A percentile compares a stretch with the other conserved stretches of the same genome.
These are phyloP conservation scores for Trichogramma dendrolimi DNA, from an alignment of 2,888 invertebrate genomes.

Conservation along the genomic window DNA sequence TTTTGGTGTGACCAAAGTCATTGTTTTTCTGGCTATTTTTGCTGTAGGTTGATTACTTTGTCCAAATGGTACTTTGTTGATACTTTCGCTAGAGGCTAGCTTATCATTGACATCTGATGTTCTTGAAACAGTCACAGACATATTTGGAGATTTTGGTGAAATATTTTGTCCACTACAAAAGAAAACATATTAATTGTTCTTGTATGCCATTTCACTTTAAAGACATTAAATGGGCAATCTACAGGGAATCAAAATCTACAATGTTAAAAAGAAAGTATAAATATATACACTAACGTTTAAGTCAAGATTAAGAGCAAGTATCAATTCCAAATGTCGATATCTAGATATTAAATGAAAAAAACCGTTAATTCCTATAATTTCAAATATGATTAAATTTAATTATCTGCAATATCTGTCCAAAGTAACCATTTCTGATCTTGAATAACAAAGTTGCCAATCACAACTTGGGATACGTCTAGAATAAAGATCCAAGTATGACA, in stretches of 20 bases:
- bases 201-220: background rate
- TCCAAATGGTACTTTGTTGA: background rate
- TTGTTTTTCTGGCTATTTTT: conserved; percentile 25
- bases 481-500: conserved; percentile 56
- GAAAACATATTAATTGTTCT: conserved; percentile 3
- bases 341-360: conserved; percentile 33
- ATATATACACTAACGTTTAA: conserved; percentile 54
- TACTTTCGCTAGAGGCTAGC: conserved; percentile 4
- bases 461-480: conserved; percentile 51
- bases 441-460: conserved; percentile 53
- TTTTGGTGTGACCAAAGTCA: conserved; percentile 16
- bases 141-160: conserved; percentile 6
- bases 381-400: too few species aligned
- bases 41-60: background rate
- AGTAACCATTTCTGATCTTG: conserved; percentile 56
- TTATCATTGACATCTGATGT: background rate
- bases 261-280: too few species aligned
- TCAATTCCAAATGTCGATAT: conserved; percentile 55
- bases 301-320: conserved; percentile 58
- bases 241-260: conserved; percentile 31
- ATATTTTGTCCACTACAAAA: conserved; percentile 16
- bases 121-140: conserved; percentile 10
- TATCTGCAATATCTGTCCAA: conserved; percentile 57
- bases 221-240: too few species aligned
- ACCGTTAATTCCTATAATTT: too few species aligned